Conservation (phyloP, 2,797 vertebrate species). For the Channallabes apus region DNA sequence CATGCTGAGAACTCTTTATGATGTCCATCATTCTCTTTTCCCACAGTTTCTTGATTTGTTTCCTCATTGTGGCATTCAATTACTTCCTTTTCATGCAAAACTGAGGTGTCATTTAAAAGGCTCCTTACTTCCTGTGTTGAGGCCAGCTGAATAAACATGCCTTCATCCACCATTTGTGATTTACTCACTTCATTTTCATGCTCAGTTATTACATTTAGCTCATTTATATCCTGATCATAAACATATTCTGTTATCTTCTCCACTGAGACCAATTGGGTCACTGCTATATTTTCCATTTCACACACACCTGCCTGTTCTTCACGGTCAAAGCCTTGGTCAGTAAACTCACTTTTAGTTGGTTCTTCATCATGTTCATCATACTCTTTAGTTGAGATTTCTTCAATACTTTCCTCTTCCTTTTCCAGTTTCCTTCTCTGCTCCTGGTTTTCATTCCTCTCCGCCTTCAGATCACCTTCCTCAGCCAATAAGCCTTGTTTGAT, state of each 20-base stretch:
- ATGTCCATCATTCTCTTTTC: slow-evolving; percentile 36
- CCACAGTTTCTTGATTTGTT: slow-evolving; percentile 61
- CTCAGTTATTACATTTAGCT: background rate
- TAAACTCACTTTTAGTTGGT: background rate
- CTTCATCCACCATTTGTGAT: background rate
- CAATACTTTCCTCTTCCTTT: background rate
- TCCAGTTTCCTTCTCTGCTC: background rate
- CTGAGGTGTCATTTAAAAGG: background rate
- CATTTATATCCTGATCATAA: background rate
- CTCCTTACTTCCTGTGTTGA: background rate
- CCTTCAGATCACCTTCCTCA: background rate
- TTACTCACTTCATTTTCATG: slow-evolving; percentile 10
- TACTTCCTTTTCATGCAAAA: slow-evolving; percentile 55
- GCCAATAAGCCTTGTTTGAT: background rate
- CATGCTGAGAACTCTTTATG: background rate
- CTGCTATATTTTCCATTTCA: background rate
- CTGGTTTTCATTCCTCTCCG: background rate
- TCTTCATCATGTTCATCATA: background rate
- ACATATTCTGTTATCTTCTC: background rate
- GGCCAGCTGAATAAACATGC: background rate
- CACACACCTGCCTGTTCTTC: background rate
- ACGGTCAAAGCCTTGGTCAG: background rate
- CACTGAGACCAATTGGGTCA: background rate
- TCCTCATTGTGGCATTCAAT: slow-evolving; percentile 50
- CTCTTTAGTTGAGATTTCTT: background rate